Evolutionary conservation across 2,797 vertebrate genomes (phyloP).

Genomic region (Acropternis orthonyx): DNA sequence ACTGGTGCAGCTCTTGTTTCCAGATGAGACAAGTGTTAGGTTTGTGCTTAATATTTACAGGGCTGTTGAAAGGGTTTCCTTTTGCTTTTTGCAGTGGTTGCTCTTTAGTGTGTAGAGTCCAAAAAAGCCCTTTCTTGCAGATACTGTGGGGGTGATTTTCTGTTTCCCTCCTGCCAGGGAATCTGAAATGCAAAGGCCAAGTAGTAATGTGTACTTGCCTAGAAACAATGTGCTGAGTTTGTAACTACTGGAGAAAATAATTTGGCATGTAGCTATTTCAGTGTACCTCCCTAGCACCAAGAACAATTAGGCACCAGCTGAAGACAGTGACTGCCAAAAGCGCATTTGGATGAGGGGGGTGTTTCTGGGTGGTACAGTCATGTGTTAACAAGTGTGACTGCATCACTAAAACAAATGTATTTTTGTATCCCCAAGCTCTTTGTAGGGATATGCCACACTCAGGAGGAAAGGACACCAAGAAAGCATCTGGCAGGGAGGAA

Average conservation of each 20-base stretch:
- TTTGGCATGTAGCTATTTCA: background rate
- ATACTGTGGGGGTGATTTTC: background rate
- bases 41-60: background rate
- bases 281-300: background rate
- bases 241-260: constrained; percentile 36
- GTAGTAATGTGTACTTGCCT: background rate
- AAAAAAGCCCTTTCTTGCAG: background rate
- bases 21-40: background rate
- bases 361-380: constrained; percentile 56
- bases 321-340: constrained; percentile 51
- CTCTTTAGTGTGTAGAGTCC: background rate
- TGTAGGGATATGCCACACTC: background rate
- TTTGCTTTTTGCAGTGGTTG: background rate
- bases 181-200: background rate
- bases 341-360: constrained; percentile 46
- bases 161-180: background rate
- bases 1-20: background rate
- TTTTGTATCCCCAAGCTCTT: background rate
- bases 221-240: constrained; percentile 8
- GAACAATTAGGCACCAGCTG: constrained; percentile 51
- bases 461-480: background rate
- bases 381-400: constrained; percentile 23
- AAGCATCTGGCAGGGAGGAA: background rate
- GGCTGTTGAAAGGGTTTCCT: background rate
- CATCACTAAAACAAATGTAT: background rate